Conservation (phyloP, 2,888 invertebrate genomes). For the Drosophila longiperda region DNA sequence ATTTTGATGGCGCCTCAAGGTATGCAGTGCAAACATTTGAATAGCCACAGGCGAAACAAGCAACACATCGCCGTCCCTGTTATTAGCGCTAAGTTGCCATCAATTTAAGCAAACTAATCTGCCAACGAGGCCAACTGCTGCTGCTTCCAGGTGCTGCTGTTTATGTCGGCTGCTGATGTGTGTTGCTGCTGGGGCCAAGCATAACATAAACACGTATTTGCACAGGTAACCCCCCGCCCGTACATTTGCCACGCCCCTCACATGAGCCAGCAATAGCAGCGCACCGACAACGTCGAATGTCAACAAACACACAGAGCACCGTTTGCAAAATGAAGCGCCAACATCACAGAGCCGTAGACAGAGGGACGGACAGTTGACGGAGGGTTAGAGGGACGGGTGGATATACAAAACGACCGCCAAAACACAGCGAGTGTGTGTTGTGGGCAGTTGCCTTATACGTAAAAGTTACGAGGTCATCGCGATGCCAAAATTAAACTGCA, state of each 20-base stretch:
- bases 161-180: conserved; percentile 8
- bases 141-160: conserved; percentile 10
- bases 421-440: conserved; percentile 39
- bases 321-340: conserved; percentile 61
- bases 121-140: conserved; percentile 36
- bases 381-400: not conserved
- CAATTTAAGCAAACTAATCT: conserved; percentile 82
- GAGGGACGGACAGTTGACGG: not conserved
- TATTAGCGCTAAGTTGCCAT: conserved; percentile 79
- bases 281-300: conserved; percentile 64
- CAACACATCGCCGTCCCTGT: conserved; percentile 56
- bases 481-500: conserved; percentile 75
- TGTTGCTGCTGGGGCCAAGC: conserved; percentile 47
- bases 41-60: conserved; percentile 21
- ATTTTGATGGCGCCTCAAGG: conserved; percentile 51
- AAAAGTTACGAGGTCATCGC: conserved; percentile 60
- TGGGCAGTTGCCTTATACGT: conserved; percentile 35
- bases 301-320: conserved; percentile 50
- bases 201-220: conserved; percentile 76
- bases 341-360: conserved; percentile 43
- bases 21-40: conserved; percentile 45
- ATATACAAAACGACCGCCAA: conserved; percentile 13
- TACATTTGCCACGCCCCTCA: conserved; percentile 59
- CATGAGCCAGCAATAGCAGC: conserved; percentile 26
- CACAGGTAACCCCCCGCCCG: conserved; percentile 50